Conservation (phyloP, 2,797 vertebrate species). For the Lutjanus campechanus region DNA sequence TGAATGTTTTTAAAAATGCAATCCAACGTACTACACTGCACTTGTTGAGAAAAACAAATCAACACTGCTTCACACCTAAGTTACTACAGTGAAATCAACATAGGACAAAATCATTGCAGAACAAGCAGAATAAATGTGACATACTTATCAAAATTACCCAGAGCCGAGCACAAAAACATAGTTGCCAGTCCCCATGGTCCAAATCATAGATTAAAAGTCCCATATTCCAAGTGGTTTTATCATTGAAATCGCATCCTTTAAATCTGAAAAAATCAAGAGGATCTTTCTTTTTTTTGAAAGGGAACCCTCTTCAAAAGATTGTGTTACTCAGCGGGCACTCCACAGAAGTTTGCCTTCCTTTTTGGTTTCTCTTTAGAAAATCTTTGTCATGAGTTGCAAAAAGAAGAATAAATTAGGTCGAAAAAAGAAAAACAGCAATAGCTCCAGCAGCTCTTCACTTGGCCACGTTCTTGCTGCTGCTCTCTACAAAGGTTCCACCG, state of each 20-base stretch:
- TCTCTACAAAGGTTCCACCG: slow-evolving; percentile 37
- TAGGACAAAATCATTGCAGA: slow-evolving; percentile 26
- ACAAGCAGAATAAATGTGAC: slow-evolving; percentile 71
- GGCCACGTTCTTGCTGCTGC: slow-evolving; percentile 20
- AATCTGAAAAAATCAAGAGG: slow-evolving; percentile 45
- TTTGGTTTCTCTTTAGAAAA: slow-evolving; percentile 35
- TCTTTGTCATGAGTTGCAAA: slow-evolving; percentile 40
- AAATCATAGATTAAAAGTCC: slow-evolving; percentile 83
- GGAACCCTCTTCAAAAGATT: slow-evolving; percentile 42
- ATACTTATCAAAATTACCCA: slow-evolving; percentile 86
- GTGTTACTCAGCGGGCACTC: slow-evolving; percentile 41
- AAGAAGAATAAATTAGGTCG: slow-evolving; percentile 41
- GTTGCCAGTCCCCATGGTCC: slow-evolving; percentile 78
- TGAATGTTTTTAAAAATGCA: not conserved
- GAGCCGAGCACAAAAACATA: slow-evolving; percentile 71
- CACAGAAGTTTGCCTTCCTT: slow-evolving; percentile 38
- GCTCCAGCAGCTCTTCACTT: slow-evolving; percentile 43
- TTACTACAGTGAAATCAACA: slow-evolving; percentile 31
- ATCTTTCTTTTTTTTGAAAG: slow-evolving; percentile 48
- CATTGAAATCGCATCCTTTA: slow-evolving; percentile 78
- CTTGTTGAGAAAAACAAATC: slow-evolving; percentile 46
- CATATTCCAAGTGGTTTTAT: slow-evolving; percentile 85
- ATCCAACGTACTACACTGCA: not conserved
- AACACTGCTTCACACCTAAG: slow-evolving; percentile 15
- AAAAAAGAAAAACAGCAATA: slow-evolving; percentile 5